A percentile compares a stretch with the other conserved stretches of the same genome.
Conservation (phyloP, 92 coral and sea anemone species). For the Muricea muricata region DNA sequence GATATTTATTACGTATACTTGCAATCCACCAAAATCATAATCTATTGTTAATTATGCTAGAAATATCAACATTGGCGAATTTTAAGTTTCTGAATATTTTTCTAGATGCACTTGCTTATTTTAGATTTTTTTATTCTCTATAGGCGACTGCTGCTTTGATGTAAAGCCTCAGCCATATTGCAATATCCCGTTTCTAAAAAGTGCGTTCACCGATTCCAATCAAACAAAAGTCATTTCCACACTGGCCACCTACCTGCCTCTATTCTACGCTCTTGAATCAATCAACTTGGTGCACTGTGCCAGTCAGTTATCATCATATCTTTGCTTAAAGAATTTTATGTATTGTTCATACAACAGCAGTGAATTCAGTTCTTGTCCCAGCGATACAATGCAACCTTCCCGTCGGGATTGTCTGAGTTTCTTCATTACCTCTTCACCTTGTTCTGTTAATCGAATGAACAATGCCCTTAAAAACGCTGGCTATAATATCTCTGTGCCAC, state of each 20-base stretch:
- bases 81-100: too few species aligned
- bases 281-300: neutral
- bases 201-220: neutral
- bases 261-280: neutral
- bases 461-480: neutral
- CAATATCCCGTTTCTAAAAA: neutral
- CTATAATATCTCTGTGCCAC: neutral
- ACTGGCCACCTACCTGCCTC: neutral
- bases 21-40: too few species aligned
- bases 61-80: too few species aligned
- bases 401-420: neutral
- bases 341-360: neutral
- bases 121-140: too few species aligned
- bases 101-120: too few species aligned
- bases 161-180: neutral
- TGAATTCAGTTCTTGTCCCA: too few species aligned
- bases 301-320: neutral
- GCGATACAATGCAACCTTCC: neutral
- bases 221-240: neutral
- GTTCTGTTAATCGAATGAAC: neutral
- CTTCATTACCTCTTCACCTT: neutral
- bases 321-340: neutral
- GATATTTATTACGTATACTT: too few species aligned
- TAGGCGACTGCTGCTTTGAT: neutral
- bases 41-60: too few species aligned